Percentiles rank a stretch among this genome's conserved stretches.
These are phyloP conservation scores for Eueides isabella DNA, from an alignment of 1,140 invertebrate species.

Conservation along the genomic window DNA sequence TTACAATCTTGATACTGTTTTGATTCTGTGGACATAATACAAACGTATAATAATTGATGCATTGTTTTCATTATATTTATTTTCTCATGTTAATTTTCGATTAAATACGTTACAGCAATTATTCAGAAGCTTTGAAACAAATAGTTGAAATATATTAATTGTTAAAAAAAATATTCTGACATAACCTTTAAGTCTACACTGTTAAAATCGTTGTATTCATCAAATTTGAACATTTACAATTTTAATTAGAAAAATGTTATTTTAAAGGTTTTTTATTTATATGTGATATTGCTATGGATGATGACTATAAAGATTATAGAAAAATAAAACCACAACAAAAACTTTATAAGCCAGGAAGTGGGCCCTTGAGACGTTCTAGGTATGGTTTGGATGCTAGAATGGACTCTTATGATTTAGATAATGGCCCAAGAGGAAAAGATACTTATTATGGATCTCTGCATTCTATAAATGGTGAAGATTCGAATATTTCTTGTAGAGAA, in stretches of 20 bases:
- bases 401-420: slow-evolving; percentile 68
- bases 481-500: slow-evolving; percentile 52
- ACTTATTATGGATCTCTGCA: slow-evolving; percentile 72
- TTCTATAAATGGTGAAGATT: slow-evolving; percentile 66
- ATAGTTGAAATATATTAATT: slow-evolving; percentile 33
- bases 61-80: slow-evolving; percentile 53
- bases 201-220: slow-evolving; percentile 22
- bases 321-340: slow-evolving; percentile 81
- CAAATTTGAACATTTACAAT: slow-evolving; percentile 18
- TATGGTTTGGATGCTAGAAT: slow-evolving; percentile 75
- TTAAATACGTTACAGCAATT: slow-evolving; percentile 10
- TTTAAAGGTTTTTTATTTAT: slow-evolving; percentile 51
- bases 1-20: slow-evolving; percentile 29
- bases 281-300: slow-evolving; percentile 78
- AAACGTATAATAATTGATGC: slow-evolving; percentile 52
- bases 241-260: slow-evolving; percentile 44
- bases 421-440: slow-evolving; percentile 53
- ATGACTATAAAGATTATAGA: slow-evolving; percentile 78
- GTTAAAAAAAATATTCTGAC: slow-evolving; percentile 48
- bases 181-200: slow-evolving; percentile 64
- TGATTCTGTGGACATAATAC: slow-evolving; percentile 52
- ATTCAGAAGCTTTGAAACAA: slow-evolving; percentile 14
- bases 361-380: slow-evolving; percentile 75
- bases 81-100: slow-evolving; percentile 49
- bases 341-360: slow-evolving; percentile 80